Evolutionary conservation across 2,113 vertebrate genomes (phyloP).

Genomic region (Azemiops feae): DNA sequence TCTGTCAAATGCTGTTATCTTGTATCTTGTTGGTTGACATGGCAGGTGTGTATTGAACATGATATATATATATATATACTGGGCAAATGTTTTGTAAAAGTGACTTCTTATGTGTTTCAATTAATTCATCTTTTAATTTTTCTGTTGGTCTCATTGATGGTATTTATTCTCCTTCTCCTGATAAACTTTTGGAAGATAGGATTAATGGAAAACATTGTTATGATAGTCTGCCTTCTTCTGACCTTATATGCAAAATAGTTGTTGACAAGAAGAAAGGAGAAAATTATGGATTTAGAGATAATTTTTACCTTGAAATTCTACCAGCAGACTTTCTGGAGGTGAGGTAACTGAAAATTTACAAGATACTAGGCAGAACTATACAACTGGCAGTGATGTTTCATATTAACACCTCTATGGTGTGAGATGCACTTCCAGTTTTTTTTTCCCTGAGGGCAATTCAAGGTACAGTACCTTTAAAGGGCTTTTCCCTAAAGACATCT

Average conservation of each 20-base stretch:
- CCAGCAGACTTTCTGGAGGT: not conserved
- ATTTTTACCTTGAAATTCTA: not conserved
- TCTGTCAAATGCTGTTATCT: not conserved
- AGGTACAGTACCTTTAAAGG: too few relatives aligned
- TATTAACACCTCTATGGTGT: too few relatives aligned
- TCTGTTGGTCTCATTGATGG: constrained; percentile 14
- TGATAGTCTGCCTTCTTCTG: not conserved
- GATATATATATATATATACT: too few relatives aligned
- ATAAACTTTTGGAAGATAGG: not conserved
- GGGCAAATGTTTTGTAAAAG: too few relatives aligned
- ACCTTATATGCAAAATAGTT: not conserved
- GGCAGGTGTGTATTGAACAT: too few relatives aligned
- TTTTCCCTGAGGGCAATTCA: too few relatives aligned
- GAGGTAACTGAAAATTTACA: not conserved
- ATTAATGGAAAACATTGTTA: constrained; percentile 13
- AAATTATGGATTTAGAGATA: constrained; percentile 2
- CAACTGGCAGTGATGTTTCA: not conserved
- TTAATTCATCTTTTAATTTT: constrained; percentile 35
- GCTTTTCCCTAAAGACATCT: too few relatives aligned
- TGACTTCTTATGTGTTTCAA: too few relatives aligned
- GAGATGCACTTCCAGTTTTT: too few relatives aligned
- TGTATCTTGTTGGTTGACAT: not conserved
- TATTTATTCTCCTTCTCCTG: constrained; percentile 8
- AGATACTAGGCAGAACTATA: not conserved
- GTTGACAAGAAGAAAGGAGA: constrained; percentile 8